These are phyloP conservation scores for Orius insidiosus DNA, from an alignment of 1,140 invertebrate species.

Conservation along the genomic window DNA sequence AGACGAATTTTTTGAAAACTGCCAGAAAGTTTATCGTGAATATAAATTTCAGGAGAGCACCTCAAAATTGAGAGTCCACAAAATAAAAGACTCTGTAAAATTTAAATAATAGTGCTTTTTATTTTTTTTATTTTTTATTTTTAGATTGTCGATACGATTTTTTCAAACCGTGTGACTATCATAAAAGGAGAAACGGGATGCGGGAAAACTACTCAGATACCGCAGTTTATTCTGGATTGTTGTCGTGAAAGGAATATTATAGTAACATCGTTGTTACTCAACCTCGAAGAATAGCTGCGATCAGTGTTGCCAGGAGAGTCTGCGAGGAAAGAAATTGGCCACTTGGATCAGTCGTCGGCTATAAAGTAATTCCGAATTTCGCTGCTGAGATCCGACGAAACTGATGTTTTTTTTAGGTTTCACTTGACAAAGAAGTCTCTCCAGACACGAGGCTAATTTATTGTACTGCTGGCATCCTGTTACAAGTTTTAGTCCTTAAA, in stretches of 20 bases:
- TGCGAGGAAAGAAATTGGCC: constrained; percentile 57
- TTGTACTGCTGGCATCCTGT: constrained; percentile 58
- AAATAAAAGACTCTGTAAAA: too few relatives aligned
- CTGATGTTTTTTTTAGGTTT: constrained; percentile 39
- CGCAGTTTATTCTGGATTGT: constrained; percentile 72
- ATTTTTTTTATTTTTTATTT: too few relatives aligned
- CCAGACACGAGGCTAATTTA: constrained; percentile 66
- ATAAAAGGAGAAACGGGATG: constrained; percentile 79
- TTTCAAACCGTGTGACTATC: constrained; percentile 47
- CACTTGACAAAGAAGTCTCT: constrained; percentile 36
- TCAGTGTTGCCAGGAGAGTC: constrained; percentile 61
- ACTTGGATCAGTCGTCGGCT: constrained; percentile 63
- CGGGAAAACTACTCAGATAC: constrained; percentile 67
- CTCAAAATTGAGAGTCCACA: too few relatives aligned
- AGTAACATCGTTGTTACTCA: constrained; percentile 81
- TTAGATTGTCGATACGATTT: too few relatives aligned
- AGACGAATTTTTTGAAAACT: too few relatives aligned
- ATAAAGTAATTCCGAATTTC: constrained; percentile 48
- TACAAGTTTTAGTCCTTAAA: constrained; percentile 38
- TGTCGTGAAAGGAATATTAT: constrained; percentile 34
- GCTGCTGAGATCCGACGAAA: too few relatives aligned
- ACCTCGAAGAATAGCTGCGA: constrained; percentile 68
- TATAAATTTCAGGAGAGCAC: too few relatives aligned
- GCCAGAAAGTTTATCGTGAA: too few relatives aligned
- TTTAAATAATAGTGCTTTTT: too few relatives aligned